phyloP scores from a whole-genome alignment of 2,113 vertebrate genomes.

The Datnioides undecimradiatus region DNA sequence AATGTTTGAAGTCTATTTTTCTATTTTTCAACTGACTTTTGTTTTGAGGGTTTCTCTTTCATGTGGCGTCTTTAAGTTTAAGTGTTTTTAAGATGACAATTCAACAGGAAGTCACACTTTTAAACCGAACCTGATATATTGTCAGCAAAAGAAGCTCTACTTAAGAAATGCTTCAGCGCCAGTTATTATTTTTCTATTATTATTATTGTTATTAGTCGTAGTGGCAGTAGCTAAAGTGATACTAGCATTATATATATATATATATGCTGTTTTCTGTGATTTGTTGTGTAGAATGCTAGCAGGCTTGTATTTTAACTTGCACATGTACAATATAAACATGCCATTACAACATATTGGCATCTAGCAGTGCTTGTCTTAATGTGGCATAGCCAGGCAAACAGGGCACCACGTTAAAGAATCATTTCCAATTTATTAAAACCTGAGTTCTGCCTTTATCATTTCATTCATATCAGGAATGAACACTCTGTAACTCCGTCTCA shows the following conservation, averaged over 20 bases:
- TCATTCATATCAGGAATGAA: neutral
- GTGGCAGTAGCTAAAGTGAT: neutral
- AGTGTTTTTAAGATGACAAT: too few relatives aligned
- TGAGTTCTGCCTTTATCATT: neutral
- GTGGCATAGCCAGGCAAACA: neutral
- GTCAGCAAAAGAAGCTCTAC: neutral
- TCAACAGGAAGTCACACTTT: neutral
- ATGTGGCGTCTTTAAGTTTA: constrained; percentile 17
- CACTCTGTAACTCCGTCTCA: neutral
- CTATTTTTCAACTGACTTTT: constrained; percentile 19
- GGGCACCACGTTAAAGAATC: neutral
- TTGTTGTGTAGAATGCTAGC: neutral
- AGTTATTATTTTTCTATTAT: neutral
- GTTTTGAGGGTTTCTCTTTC: constrained; percentile 18
- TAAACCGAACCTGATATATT: neutral
- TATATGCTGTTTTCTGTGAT: neutral
- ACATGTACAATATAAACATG: too few relatives aligned
- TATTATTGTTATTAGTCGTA: neutral
- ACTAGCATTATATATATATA: neutral
- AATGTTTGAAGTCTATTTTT: constrained; percentile 15
- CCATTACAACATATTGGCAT: too few relatives aligned
- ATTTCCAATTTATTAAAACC: neutral
- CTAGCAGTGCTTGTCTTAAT: too few relatives aligned
- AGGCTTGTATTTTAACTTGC: neutral
- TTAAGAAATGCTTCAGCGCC: neutral